Base-by-base conservation (phyloP, 2,888 invertebrate species). In the Drosophila yooni region DNA sequence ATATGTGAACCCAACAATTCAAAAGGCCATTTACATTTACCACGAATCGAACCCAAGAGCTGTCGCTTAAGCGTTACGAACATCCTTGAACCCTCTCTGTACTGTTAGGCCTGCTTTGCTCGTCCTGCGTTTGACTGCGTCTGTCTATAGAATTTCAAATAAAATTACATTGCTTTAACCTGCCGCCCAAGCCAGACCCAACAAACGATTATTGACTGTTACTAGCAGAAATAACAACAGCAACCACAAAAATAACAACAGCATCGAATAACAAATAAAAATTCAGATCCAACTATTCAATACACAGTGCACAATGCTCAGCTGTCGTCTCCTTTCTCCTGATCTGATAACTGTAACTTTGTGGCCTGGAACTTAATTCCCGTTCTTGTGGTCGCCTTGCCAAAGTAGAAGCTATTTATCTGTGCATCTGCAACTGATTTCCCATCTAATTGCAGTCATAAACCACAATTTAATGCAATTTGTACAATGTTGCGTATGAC, bases 71-170 rank as follows among this genome's bases (percentile, higher is more conserved):
- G 13, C 50, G 13, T 18, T 11, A 3, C 48, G 15, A 50, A 34
- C 43, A 38, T 62, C 48, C 51, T 60, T 15, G n/a, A 58, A 38
- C 21, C 1, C 13, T n/a, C 51, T 13, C 31, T 15, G 2, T 27
- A 4, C 6, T 3, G 7, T 11, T 27, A 18, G 29, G 31, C 60
- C 18, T 36, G 34, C 6, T 27, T n/a, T 15, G 34, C 21, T n/a
- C 10, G 4, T 38, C 18, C 56, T 27, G 5, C 25, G 43, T 33
- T 52, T 71, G 68, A 25, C 3, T 56, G 63, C 67, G 64, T 66
- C 38, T 56, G 74, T 61, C 73, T 76, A 88, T 75, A 75, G 70
- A 88, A 88, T 88, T 86, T 64, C 73, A 72, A 83, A 75, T 73
- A 70, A 85, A 84, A 88, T 77, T 69, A 70, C 82, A 86, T 88